Conservation (phyloP, 2,113 vertebrate species). For the Spheniscus mendiculus region DNA sequence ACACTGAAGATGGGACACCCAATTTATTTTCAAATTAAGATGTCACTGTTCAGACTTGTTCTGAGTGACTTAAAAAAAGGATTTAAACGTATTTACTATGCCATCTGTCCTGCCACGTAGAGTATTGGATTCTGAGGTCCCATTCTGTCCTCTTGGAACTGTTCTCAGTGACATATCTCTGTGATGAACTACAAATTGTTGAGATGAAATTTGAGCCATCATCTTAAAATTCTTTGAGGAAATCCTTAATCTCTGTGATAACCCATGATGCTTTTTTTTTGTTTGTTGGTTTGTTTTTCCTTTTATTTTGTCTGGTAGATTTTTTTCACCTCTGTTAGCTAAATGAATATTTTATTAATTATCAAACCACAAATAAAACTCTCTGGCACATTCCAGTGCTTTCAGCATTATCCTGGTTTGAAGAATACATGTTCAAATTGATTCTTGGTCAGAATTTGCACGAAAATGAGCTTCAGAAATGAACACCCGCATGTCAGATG, state of each 20-base stretch:
- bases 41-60: not conserved
- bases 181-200: not conserved
- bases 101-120: not conserved
- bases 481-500: not conserved
- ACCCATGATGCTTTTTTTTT: not conserved
- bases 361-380: not conserved
- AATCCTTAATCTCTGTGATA: not conserved
- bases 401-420: not conserved
- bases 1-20: not conserved
- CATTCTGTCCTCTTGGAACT: not conserved
- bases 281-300: not conserved
- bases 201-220: not conserved
- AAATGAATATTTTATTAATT: not conserved
- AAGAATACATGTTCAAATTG: not conserved
- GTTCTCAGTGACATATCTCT: not conserved
- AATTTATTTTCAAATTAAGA: not conserved
- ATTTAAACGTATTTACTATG: not conserved
- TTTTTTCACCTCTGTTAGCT: not conserved
- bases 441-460: not conserved
- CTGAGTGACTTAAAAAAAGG: not conserved
- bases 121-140: not conserved
- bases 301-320: not conserved
- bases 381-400: not conserved
- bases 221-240: not conserved
- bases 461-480: not conserved